Conservation (phyloP, 2,888 invertebrate genomes). For the Furcula furcula region DNA sequence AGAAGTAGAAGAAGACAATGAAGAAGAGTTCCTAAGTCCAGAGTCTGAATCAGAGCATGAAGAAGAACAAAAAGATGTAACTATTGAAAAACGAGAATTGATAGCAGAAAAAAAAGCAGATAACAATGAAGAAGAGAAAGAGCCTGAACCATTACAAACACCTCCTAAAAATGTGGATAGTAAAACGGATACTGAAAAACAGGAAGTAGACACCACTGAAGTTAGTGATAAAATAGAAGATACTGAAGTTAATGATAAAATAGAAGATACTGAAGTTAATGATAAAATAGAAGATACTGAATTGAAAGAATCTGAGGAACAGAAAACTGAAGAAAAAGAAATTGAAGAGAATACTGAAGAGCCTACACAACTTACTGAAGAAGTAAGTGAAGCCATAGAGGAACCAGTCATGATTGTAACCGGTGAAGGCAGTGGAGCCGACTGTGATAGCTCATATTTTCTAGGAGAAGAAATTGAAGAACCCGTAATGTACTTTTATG, state of each 20-base stretch:
- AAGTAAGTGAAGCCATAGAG: constrained; percentile 85
- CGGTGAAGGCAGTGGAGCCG: constrained; percentile 86
- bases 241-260: background rate
- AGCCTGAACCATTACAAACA: background rate
- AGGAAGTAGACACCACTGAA: constrained; percentile 9
- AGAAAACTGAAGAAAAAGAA: background rate
- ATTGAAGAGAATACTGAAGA: constrained; percentile 10
- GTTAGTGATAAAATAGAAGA: constrained; percentile 8
- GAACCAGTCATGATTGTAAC: constrained; percentile 87
- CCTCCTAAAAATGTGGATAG: background rate
- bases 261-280: background rate
- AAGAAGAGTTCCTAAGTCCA: constrained; percentile 75
- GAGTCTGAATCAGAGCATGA: constrained; percentile 71
- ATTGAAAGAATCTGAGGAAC: background rate
- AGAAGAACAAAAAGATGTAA: constrained; percentile 44
- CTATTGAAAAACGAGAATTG: constrained; percentile 11
- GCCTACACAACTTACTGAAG: constrained; percentile 16
- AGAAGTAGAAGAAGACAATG: constrained; percentile 68
- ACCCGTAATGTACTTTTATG: constrained; percentile 85
- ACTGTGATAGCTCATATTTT: constrained; percentile 80
- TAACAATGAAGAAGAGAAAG: constrained; percentile 10
- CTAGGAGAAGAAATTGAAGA: constrained; percentile 89
- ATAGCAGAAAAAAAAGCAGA: constrained; percentile 12
- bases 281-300: constrained; percentile 7
- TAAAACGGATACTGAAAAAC: constrained; percentile 2